A percentile compares a stretch with the other conserved stretches of the same genome.
phyloP scores from a whole-genome alignment of 2,888 invertebrate species.

The Chironomus tentans region DNA sequence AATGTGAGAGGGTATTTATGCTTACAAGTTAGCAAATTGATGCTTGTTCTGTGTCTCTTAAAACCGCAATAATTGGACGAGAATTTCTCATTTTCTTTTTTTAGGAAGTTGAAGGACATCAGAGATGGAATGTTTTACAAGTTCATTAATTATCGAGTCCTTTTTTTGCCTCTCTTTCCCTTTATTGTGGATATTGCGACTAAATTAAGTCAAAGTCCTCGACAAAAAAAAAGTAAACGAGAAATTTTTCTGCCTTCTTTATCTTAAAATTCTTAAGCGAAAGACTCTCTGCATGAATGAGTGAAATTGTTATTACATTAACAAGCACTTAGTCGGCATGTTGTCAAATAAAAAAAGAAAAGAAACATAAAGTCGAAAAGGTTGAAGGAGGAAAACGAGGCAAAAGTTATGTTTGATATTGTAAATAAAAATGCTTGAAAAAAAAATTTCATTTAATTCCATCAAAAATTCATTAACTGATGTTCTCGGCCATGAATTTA shows the following conservation, averaged over 20 bases:
- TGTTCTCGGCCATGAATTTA: too few species aligned
- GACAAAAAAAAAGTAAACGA: not conserved
- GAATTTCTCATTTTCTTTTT: too few species aligned
- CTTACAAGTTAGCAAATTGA: not conserved
- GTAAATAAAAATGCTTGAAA: too few species aligned
- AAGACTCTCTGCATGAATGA: not conserved
- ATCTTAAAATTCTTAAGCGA: not conserved
- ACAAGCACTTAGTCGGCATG: conserved; percentile 21
- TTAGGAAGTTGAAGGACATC: too few species aligned
- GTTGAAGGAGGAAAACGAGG: not conserved
- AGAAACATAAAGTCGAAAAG: not conserved
- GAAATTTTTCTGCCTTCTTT: not conserved
- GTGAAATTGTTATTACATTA: conserved; percentile 19
- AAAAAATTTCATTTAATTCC: too few species aligned
- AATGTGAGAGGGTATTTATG: not conserved
- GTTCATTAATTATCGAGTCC: not conserved
- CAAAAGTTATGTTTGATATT: not conserved
- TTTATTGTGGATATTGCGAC: not conserved
- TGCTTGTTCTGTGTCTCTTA: not conserved
- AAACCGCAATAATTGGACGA: too few species aligned
- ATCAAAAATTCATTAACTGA: too few species aligned
- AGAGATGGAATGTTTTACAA: not conserved
- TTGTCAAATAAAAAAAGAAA: not conserved
- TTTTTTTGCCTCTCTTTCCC: not conserved
- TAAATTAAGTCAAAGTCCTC: not conserved